Conservation (phyloP, 2,113 vertebrate genomes). For the Burhinus bistriatus region DNA sequence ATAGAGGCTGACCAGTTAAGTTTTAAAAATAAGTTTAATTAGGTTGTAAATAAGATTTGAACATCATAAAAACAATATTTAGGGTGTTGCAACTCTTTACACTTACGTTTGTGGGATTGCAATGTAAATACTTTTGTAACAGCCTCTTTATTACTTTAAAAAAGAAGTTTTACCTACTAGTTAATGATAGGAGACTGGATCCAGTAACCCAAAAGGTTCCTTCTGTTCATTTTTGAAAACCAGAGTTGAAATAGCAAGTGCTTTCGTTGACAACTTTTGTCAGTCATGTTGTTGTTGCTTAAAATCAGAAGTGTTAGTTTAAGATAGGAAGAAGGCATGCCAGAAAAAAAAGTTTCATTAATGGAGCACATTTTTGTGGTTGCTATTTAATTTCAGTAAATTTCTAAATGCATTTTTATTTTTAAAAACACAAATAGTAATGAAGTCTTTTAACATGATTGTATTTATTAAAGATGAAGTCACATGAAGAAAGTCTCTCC, state of each 20-base stretch:
- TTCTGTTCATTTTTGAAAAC: not conserved
- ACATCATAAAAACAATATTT: not conserved
- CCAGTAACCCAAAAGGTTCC: not conserved
- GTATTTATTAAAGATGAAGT: constrained; percentile 76
- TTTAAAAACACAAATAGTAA: not conserved
- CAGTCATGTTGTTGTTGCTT: not conserved
- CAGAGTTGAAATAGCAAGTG: not conserved
- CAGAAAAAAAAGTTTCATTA: not conserved
- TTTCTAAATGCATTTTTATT: not conserved
- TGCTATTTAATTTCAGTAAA: not conserved
- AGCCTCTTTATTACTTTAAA: not conserved
- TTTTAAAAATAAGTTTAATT: not conserved
- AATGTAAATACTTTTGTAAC: not conserved
- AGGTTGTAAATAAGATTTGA: not conserved
- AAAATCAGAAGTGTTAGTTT: not conserved
- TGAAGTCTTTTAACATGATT: not conserved
- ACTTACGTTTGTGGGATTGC: not conserved
- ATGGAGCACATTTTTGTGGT: not conserved
- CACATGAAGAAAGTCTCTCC: constrained; percentile 76
- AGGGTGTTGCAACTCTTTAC: not conserved
- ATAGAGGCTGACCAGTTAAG: not conserved
- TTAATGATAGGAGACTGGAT: not conserved
- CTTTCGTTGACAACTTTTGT: not conserved
- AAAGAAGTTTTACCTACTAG: not conserved
- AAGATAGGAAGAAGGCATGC: not conserved